These are phyloP conservation scores for Drosophila flavopinicola DNA, from an alignment of 2,888 invertebrate genomes.

Conservation along the genomic window DNA sequence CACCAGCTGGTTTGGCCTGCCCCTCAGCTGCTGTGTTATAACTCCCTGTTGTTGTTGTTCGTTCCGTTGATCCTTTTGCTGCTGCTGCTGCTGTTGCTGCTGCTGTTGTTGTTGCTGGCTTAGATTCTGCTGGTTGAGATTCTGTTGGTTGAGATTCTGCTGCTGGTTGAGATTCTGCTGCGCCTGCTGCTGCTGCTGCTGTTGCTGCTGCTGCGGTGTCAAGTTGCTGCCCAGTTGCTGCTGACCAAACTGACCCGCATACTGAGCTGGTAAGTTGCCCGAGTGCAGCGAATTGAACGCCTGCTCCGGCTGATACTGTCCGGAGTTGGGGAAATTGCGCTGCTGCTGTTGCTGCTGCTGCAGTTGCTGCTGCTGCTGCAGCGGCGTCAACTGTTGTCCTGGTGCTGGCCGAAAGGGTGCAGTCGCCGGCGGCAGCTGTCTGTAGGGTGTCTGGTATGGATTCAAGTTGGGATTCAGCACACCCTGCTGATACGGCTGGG, in stretches of 20 bases:
- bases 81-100: slow-evolving; percentile 74
- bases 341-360: slow-evolving; percentile 69
- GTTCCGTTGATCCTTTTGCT: slow-evolving; percentile 73
- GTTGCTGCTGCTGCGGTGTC: slow-evolving; percentile 49
- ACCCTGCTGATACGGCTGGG: slow-evolving; percentile 80
- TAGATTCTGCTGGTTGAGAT: slow-evolving; percentile 54
- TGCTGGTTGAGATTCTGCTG: slow-evolving; percentile 59
- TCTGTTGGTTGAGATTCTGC: slow-evolving; percentile 56
- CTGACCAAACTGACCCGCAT: slow-evolving; percentile 69
- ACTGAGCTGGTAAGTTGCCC: slow-evolving; percentile 56
- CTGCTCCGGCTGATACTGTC: slow-evolving; percentile 82
- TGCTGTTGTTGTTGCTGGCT: slow-evolving; percentile 63
- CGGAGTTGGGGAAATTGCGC: slow-evolving; percentile 67
- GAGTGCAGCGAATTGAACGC: slow-evolving; percentile 68
- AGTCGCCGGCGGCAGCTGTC: slow-evolving; percentile 72
- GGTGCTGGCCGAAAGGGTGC: slow-evolving; percentile 67
- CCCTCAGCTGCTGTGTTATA: slow-evolving; percentile 81
- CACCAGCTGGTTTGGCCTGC: slow-evolving; percentile 82
- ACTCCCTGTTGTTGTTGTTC: slow-evolving; percentile 77
- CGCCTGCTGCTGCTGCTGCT: slow-evolving; percentile 68
- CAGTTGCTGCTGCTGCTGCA: slow-evolving; percentile 76
- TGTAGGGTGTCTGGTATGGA: slow-evolving; percentile 82
- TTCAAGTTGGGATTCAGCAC: slow-evolving; percentile 81
- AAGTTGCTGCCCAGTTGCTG: slow-evolving; percentile 54
- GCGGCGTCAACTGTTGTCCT: slow-evolving; percentile 78